Evolutionary conservation across 2,888 invertebrate genomes (phyloP), one percentile per base, ranked within the genome.

Genomic region (Muscina levida): DNA sequence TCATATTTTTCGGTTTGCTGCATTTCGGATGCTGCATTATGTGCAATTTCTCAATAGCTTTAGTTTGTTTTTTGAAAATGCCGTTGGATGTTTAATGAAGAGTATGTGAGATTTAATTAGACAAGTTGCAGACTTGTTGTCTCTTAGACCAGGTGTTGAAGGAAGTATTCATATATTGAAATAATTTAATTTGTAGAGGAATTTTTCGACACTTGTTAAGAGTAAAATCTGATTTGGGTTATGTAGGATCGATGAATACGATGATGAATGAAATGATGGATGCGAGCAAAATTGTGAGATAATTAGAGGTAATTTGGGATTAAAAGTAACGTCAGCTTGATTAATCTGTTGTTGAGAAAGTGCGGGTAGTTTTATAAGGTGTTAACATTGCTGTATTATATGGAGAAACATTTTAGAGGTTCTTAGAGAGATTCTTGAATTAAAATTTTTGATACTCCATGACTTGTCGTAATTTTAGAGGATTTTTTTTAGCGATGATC

Each of bases 71-170:
- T 15, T 22, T 31, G 15, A 17, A 37, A 37, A n/a, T 2, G n/a
- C n/a, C n/a, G n/a, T n/a, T n/a, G n/a, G n/a, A n/a, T n/a, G n/a
- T n/a, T n/a, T n/a, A 15, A 37, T 37, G 37, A 59, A 37, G 15
- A 39, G 39, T 59, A 37, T 59, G 59, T 59, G 11, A 8, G 37
- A 15, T 59, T 59, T 59, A 59, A 59, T 59, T 59, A 59, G 39
- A 62, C 62, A 62, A 62, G 62, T 62, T 62, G 62, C 22, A 15
- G 8, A 57, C 59, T 22, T 51, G 51, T 51, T 17, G 19, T 19
- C 24, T 24, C 11, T 24, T 8, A 13, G 2, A 19, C 53, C 53
- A 53, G 53, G 53, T 53, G 53, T 24, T 13, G 24, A 10, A 10
- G 24, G 13, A 31, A 53, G 53, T 53, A 53, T 53, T 53, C 5